Conservation (phyloP, 2,888 invertebrate genomes). For the Cosmia trapezina region DNA sequence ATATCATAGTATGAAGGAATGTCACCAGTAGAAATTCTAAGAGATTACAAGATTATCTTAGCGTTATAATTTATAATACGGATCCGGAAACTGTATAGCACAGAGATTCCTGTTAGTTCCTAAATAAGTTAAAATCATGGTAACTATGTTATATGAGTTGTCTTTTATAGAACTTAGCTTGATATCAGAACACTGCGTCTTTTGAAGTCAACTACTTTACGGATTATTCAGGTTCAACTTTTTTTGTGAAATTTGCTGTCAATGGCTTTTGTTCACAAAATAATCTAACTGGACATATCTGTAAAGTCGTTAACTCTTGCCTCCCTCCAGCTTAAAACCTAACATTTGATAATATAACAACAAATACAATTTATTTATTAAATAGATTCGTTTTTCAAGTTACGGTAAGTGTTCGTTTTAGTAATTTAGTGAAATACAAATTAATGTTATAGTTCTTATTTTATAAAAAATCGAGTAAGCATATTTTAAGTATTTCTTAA, state of each 20-base stretch:
- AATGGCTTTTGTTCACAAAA: not conserved
- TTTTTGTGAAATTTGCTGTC: not conserved
- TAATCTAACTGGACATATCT: constrained; percentile 9
- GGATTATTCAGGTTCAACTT: constrained; percentile 8
- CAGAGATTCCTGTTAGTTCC: constrained; percentile 41
- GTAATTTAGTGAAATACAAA: constrained; percentile 53
- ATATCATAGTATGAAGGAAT: constrained; percentile 62
- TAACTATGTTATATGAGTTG: constrained; percentile 57
- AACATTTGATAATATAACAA: constrained; percentile 48
- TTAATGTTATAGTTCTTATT: constrained; percentile 45
- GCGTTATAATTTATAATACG: constrained; percentile 56
- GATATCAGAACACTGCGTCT: constrained; percentile 28
- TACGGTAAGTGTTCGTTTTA: constrained; percentile 49
- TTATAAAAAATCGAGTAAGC: constrained; percentile 52
- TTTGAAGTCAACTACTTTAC: constrained; percentile 17
- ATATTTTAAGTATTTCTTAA: constrained; percentile 30
- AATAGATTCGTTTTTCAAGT: constrained; percentile 45
- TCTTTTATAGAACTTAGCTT: constrained; percentile 42
- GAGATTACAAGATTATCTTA: constrained; percentile 77
- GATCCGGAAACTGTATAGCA: constrained; percentile 64
- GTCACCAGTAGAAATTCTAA: constrained; percentile 82
- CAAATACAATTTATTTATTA: constrained; percentile 52
- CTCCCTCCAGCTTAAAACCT: constrained; percentile 47
- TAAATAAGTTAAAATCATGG: constrained; percentile 58
- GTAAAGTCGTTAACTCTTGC: constrained; percentile 24